Base-by-base conservation (phyloP, 2,113 vertebrate genomes). In the Atlantisia rogersi region DNA sequence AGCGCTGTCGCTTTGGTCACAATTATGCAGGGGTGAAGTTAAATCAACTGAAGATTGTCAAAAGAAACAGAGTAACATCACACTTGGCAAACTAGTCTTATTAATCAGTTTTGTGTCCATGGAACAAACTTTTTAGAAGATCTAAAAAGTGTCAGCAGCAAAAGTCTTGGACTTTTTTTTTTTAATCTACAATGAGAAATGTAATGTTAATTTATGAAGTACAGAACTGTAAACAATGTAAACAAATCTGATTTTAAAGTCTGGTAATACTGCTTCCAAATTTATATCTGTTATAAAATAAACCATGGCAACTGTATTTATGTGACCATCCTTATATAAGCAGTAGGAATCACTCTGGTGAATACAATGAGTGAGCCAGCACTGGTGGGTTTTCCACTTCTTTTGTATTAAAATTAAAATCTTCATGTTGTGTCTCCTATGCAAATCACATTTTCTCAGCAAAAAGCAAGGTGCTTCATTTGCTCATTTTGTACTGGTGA, bases 151-250 rank as follows among this genome's bases (percentile, higher is more conserved):
- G 70, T 89, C 85, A 79, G 60, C 56, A 81, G 40, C 31, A 90
- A 82, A 95, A 83, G 32, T 75, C 58, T 88, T 87, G 48, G 84
- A 83, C 63, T 96, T 96, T 46, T 94, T 78, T 92, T 71, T 95
- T 52, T 56, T 56, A 46, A 44, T 39, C 19, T 46, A 55, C 53
- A 80, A 69, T 42, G 29, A 82, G 75, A 83, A 92, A 8, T 82
- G 35, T 18, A 65, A 68, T 70, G 15, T 35, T 89, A 56, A 65
- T 85, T 69, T 94, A 76, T 59, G 68, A 74, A 74, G 37, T 68
- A 68, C 21, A 78, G 40, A 95, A 48, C 10, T 58, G 18, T 87
- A 87, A 64, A 44, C 37, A 68, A 20, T 37, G 25, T 40, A 94
- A 97, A 84, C 4, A 86, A 68, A 55, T 70, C 35, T 53, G 18